Evolutionary conservation across 2,888 invertebrate genomes (phyloP), one percentile per base, ranked within the genome.

Genomic region (Stenurella melanura): DNA sequence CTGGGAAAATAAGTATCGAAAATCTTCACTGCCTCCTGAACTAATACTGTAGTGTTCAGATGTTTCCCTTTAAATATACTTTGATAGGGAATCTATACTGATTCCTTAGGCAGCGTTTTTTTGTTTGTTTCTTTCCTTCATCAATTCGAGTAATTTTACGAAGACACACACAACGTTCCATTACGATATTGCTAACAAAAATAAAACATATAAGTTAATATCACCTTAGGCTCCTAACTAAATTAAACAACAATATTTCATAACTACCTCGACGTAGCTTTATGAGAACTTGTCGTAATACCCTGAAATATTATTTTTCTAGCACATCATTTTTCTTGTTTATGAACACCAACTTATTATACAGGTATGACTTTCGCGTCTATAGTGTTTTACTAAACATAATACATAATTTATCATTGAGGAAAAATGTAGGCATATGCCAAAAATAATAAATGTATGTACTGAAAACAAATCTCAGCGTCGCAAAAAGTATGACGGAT

Each of bases 251-350:
- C 50, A 15, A 50, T 50, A 50, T 50, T 50, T n/a, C 50, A 50
- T n/a, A 6, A 5, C 12, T 15, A 42, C 42, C 50, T n/a, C 50
- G n/a, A 50, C 6, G 15, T 50, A 7, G n/a, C 50, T 50, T 3
- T 15, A 50, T n/a, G 50, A 50, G n/a, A 50, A 50, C 15, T n/a
- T 50, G 50, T 50, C 50, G 50, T n/a, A n/a, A n/a, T n/a, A 50
- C 50, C 50, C n/a, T 50, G 50, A 50, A 50, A 15, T 50, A n/a
- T 50, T 50, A 50, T 50, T 50, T 50, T 42, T 17, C 50, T n/a
- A 50, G 50, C 50, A 50, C 50, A n/a, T 50, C 50, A 50, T n/a
- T 50, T 50, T 50, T 50, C 50, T 50, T 50, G 50, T 50, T 42
- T 42, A 42, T 42, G 42, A 42, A 42, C 42, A 4, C 42, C 4